Evolutionary conservation across 2,888 invertebrate genomes (phyloP).

Genomic region (Panorpa germanica): DNA sequence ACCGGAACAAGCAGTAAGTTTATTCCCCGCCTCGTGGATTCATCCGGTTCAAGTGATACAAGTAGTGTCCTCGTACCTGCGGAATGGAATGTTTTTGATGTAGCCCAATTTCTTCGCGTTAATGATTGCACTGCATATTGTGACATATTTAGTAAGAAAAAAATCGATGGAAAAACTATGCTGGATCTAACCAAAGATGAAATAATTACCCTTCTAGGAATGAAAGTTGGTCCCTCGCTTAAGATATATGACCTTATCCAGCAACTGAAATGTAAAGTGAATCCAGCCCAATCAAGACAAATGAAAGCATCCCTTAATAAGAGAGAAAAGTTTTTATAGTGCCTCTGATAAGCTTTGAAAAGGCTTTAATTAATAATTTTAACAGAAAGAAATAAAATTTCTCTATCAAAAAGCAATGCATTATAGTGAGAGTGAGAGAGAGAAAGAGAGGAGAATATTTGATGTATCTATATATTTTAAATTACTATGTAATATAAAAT

Average conservation of each 20-base stretch:
- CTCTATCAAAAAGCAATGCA: too few species aligned
- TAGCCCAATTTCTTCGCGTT: constrained; percentile 72
- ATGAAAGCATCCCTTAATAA: constrained; percentile 41
- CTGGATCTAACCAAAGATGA: constrained; percentile 74
- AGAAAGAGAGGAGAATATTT: too few species aligned
- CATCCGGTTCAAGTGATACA: constrained; percentile 10
- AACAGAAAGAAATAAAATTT: too few species aligned
- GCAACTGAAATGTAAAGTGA: constrained; percentile 72
- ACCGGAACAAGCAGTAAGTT: constrained; percentile 29
- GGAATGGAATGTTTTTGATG: constrained; percentile 71
- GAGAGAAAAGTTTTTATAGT: constrained; percentile 43
- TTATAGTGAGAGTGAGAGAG: too few species aligned
- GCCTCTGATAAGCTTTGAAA: too few species aligned
- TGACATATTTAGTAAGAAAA: constrained; percentile 43
- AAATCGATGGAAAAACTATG: constrained; percentile 65
- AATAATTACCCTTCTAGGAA: constrained; percentile 72
- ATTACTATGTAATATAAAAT: too few species aligned
- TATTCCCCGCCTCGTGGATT: constrained; percentile 33
- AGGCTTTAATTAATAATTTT: too few species aligned
- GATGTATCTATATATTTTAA: too few species aligned
- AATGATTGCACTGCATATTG: constrained; percentile 68
- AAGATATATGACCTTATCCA: constrained; percentile 88
- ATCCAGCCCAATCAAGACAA: constrained; percentile 46
- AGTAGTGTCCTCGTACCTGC: constrained; percentile 27
- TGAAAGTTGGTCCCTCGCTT: constrained; percentile 87